These are phyloP conservation scores for Anas platyrhynchos DNA, from an alignment of 2,113 vertebrate species.

Conservation along the genomic window DNA sequence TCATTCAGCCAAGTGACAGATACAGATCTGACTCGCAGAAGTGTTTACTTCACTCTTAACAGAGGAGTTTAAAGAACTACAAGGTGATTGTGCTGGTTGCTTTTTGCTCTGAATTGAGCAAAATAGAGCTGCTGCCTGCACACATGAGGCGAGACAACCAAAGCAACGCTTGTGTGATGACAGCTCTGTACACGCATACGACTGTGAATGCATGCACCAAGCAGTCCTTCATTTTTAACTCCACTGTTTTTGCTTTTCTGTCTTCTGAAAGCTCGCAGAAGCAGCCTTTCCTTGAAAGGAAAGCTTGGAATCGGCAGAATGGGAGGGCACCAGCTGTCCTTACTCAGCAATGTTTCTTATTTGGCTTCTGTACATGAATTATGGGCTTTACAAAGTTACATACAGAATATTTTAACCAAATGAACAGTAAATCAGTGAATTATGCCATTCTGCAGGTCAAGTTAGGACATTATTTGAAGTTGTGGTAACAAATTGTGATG, in stretches of 20 bases:
- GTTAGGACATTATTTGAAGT: not conserved
- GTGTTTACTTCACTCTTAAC: not conserved
- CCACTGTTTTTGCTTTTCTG: not conserved
- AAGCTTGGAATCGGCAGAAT: not conserved
- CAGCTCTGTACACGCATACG: accelerated
- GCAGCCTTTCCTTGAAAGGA: not conserved
- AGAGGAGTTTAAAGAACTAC: not conserved
- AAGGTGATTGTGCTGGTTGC: not conserved
- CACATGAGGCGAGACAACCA: accelerated
- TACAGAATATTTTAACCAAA: not conserved
- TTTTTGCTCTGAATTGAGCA: not conserved
- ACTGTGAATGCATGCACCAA: not conserved
- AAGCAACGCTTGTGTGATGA: not conserved
- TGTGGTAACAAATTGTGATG: not conserved
- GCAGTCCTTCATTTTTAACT: not conserved
- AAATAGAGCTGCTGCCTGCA: not conserved
- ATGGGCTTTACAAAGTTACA: not conserved
- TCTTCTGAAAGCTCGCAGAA: not conserved
- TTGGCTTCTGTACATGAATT: not conserved
- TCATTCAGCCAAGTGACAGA: not conserved
- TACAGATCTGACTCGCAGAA: not conserved
- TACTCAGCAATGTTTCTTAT: not conserved
- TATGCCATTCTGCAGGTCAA: not conserved
- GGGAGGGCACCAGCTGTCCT: not conserved
- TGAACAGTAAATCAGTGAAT: not conserved